Evolutionary conservation across 1,140 invertebrate species (phyloP), one percentile per base, ranked within the genome.

Genomic region (Danaus plexippus): DNA sequence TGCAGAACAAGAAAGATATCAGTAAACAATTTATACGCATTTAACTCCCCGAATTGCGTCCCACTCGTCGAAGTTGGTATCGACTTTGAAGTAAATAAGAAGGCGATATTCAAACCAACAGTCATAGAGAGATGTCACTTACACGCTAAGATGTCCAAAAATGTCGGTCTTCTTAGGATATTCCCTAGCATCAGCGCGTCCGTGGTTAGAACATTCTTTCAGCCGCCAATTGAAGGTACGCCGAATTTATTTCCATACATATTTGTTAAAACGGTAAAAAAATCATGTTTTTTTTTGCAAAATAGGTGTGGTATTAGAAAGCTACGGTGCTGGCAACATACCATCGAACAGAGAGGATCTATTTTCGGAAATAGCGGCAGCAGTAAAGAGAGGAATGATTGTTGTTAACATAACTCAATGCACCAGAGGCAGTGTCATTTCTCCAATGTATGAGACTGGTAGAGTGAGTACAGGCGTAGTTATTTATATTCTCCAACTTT

Each of bases 391-490:
- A 22, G 97, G 96, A 1, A 90, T 98, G 0, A 92, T 99, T 9
- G 92, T 99, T 42, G 90, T 99, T 0, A 99, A 98, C 80, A 95
- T 95, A 44, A 97, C 96, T 0, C 97, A 99, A 77, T 99, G 98
- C 71, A 80, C 87, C 1, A 91, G 91, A 55, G 94, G 96, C 66
- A 79, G 91, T 11, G 96, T 98, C 9, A 88, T 89, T 0, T 87
- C 55, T 11, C 63, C 89, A 1, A 85, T 92, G 0, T 99, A 99
- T 75, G 94, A 96, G 71, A 93, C 96, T 44, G 97, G 95, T 59
- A 88, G 90, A 84, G 93, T 94, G 81, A 64, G 69, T 62, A 1
- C 57, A 13, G 48, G 44, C 5, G 12, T 22, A n/a, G 15, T 48
- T 51, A 46, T 45, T 48, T 15, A 44, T 55, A 15, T 46, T 4